These are phyloP conservation scores for Erebia epiphron DNA, from an alignment of 2,888 invertebrate genomes.

Conservation along the genomic window DNA sequence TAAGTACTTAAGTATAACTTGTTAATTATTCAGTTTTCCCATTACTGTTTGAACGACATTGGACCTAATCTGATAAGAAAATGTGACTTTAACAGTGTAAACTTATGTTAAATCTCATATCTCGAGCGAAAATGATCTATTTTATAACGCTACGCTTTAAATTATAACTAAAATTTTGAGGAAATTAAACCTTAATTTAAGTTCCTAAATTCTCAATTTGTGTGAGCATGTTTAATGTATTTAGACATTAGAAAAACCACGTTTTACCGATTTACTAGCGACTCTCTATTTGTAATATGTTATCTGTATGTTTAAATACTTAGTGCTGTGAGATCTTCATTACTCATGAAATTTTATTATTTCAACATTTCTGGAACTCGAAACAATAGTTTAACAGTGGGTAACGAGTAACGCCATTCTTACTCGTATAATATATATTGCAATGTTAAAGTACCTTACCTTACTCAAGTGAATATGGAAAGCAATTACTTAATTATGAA, in stretches of 20 bases:
- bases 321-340: slow-evolving; percentile 1
- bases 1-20: no score
- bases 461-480: not conserved
- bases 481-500: no score
- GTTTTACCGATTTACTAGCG: slow-evolving; percentile 5
- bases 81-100: slow-evolving; percentile 1
- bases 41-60: not conserved
- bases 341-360: not conserved
- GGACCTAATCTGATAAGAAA: not conserved
- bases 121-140: slow-evolving; percentile 22
- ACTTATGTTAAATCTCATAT: slow-evolving; percentile 11
- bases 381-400: not conserved
- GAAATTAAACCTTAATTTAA: not conserved
- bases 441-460: not conserved
- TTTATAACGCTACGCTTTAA: slow-evolving; percentile 16
- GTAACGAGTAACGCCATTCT: not conserved
- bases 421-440: not conserved
- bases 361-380: not conserved
- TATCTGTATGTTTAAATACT: slow-evolving; percentile 1
- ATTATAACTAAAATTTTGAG: not conserved
- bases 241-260: slow-evolving; percentile 1
- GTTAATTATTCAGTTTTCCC: no score
- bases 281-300: not conserved
- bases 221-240: not conserved
- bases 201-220: not conserved